Base-by-base conservation (phyloP, 1,140 invertebrate species). In the Drosophila santomea region DNA sequence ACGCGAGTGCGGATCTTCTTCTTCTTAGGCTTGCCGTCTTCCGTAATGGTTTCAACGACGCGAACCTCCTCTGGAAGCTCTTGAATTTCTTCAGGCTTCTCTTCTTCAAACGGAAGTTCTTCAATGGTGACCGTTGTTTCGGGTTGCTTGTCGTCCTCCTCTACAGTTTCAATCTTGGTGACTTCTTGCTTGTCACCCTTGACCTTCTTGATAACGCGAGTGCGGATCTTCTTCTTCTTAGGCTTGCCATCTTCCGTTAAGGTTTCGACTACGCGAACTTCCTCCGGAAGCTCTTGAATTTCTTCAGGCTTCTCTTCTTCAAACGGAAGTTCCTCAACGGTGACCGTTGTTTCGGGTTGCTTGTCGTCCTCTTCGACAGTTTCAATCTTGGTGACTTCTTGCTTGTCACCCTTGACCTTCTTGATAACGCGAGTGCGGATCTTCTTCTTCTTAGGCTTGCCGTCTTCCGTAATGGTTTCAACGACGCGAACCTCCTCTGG, bases 371-470 rank as follows among this genome's bases (percentile, higher is more conserved):
- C 47, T n/a, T 50, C 47, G 8, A 50, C 47, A 14, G 47, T 50
- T 50, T 50, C 47, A 11, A 50, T 50, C n/a, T 32, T 50, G 8
- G 47, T 50, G 8, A 50, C 47, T 50, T 50, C 25, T 5, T 50
- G 47, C 15, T 50, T 50, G 25, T 50, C 47, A 15, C 47, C 47
- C 47, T 50, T 50, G n/a, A 50, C 25, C 47, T 50, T 50, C 25
- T 55, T 68, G 32, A 68, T 68, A 1, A 68, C 64, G 0, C 64
- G 64, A 11, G 64, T 61, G 12, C 64, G 57, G 28, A 68, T 68
- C 57, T 60, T 68, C 47, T 68, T 68, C 36, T 68, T 61, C 48
- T 61, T 68, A 5, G 57, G 64, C 14, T 52, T 68, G 20, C 66
- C 66, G 3, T 68, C 66, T 55, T 68, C 66, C 0, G 66, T 32